A percentile compares a stretch with the other conserved stretches of the same genome.
These are phyloP conservation scores for Lethocerus indicus DNA, from an alignment of 1,140 invertebrate genomes.

Conservation along the genomic window DNA sequence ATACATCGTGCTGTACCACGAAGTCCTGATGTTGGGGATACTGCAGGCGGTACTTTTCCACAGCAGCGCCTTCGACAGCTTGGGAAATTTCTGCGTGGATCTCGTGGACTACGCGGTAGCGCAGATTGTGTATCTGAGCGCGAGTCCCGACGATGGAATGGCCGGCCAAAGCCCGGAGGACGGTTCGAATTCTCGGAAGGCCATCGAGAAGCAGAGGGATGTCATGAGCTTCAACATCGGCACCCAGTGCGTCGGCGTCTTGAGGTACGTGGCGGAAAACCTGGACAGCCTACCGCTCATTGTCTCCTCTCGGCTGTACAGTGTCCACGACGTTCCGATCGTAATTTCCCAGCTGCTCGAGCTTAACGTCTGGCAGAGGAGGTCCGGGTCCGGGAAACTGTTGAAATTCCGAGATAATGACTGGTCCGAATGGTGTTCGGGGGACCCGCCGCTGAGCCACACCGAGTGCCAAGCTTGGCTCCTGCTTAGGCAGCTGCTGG, in stretches of 20 bases:
- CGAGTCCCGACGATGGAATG: neutral
- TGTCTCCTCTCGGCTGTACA: conserved; percentile 39
- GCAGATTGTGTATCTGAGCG: neutral
- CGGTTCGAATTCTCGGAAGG: conserved; percentile 31
- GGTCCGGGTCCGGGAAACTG: conserved; percentile 32
- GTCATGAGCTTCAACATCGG: conserved; percentile 52
- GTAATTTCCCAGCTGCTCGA: conserved; percentile 47
- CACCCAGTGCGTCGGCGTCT: conserved; percentile 47
- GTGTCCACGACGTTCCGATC: conserved; percentile 52
- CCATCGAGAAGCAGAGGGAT: conserved; percentile 40
- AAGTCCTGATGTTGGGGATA: conserved; percentile 44
- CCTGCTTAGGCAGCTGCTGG: conserved; percentile 25
- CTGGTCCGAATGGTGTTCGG: conserved; percentile 3
- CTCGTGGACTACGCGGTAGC: conserved; percentile 43
- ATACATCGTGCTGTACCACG: conserved; percentile 56
- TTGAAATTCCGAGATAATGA: conserved; percentile 28
- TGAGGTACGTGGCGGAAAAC: conserved; percentile 38
- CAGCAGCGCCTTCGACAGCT: conserved; percentile 43
- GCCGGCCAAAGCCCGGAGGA: conserved; percentile 16
- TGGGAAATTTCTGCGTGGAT: conserved; percentile 50
- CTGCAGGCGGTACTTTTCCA: conserved; percentile 60
- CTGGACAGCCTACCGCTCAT: conserved; percentile 38
- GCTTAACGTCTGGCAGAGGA: conserved; percentile 45
- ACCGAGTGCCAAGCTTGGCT: conserved; percentile 12
- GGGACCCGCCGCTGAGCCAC: conserved; percentile 4